A percentile compares a stretch with the other conserved stretches of the same genome.
Conservation (phyloP, 2,113 vertebrate genomes). For the Anthoscopus minutus region DNA sequence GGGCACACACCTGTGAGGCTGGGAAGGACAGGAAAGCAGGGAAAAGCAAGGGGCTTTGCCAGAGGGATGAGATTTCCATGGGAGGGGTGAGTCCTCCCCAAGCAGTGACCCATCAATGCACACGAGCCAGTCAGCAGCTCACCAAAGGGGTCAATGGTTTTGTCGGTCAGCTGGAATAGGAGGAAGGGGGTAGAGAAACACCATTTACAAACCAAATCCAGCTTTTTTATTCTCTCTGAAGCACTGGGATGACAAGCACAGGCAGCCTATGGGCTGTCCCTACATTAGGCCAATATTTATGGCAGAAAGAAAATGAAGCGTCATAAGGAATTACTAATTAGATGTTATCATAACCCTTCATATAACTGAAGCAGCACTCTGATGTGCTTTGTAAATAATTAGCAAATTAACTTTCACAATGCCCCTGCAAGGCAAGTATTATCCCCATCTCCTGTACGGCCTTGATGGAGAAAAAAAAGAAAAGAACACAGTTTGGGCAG, state of each 20-base stretch:
- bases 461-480: neutral
- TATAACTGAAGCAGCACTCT: slow-evolving; percentile 4
- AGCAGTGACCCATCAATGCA: fast-evolving
- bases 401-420: slow-evolving; percentile 20
- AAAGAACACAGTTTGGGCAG: neutral
- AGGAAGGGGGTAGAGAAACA: neutral
- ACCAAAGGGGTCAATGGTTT: neutral
- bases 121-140: neutral
- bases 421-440: neutral
- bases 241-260: neutral
- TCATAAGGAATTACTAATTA: slow-evolving; percentile 42
- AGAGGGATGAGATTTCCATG: neutral
- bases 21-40: neutral
- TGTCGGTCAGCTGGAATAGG: neutral
- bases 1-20: fast-evolving
- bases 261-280: neutral
- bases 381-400: slow-evolving; percentile 30
- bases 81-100: neutral
- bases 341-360: neutral
- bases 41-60: neutral
- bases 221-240: neutral
- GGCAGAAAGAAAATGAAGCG: slow-evolving; percentile 24
- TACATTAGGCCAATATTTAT: slow-evolving; percentile 2
- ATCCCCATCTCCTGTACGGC: neutral
- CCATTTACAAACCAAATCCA: neutral